Conservation (phyloP, 2,797 vertebrate species). For the Gymnoscopelus braueri region DNA sequence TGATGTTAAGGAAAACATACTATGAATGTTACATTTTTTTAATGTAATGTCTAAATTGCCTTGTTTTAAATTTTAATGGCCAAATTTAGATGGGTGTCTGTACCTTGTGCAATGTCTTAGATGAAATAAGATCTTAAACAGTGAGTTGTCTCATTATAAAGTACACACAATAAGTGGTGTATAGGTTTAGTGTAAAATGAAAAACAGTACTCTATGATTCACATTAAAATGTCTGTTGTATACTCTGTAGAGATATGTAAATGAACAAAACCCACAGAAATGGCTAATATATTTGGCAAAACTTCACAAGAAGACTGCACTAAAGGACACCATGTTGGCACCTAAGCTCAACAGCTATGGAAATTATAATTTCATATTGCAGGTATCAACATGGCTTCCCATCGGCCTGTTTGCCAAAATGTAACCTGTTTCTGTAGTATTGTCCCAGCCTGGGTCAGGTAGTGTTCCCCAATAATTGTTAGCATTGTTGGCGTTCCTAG, state of each 20-base stretch:
- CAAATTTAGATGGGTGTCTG: constrained; percentile 85
- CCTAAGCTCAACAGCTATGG: neutral
- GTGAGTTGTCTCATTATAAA: constrained; percentile 43
- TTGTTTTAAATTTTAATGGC: constrained; percentile 70
- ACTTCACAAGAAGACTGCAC: neutral
- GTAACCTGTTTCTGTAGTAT: constrained; percentile 23
- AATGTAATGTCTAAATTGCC: constrained; percentile 37
- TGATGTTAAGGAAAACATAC: constrained; percentile 19
- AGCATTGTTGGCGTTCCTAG: neutral
- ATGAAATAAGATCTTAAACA: constrained; percentile 36
- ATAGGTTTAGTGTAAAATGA: constrained; percentile 46
- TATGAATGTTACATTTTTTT: constrained; percentile 1
- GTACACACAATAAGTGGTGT: constrained; percentile 28
- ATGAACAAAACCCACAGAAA: constrained; percentile 8
- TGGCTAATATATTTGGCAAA: constrained; percentile 1
- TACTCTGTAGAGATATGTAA: constrained; percentile 19
- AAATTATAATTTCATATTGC: neutral
- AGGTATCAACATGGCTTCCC: constrained; percentile 28
- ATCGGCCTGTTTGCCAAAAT: constrained; percentile 26
- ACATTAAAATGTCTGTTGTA: constrained; percentile 8
- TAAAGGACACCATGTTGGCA: constrained; percentile 3
- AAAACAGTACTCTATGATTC: constrained; percentile 60
- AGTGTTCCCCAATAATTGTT: neutral
- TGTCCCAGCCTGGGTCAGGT: constrained; percentile 21
- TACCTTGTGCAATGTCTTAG: constrained; percentile 83